Conservation (phyloP, 2,888 invertebrate genomes). For the Pseudococcus longispinus region DNA sequence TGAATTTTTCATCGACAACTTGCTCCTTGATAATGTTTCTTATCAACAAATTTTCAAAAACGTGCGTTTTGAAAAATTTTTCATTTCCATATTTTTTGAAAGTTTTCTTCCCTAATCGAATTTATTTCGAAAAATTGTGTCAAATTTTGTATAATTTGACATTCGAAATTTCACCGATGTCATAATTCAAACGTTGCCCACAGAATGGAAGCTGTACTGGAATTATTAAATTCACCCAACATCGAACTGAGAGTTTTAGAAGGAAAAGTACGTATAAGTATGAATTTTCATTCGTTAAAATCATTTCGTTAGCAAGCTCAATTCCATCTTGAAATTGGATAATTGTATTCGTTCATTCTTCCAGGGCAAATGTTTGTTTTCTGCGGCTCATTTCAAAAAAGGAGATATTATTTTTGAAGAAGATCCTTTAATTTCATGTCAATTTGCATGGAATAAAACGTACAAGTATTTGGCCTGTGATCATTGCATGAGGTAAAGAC, state of each 20-base stretch:
- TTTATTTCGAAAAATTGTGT: neutral
- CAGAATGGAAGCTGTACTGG: neutral
- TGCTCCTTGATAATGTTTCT: neutral
- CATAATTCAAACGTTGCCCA: neutral
- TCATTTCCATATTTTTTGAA: neutral
- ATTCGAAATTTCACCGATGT: neutral
- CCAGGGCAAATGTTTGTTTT: slow-evolving; percentile 85
- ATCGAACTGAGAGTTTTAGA: slow-evolving; percentile 18
- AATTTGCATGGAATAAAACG: slow-evolving; percentile 91
- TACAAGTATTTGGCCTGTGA: slow-evolving; percentile 90
- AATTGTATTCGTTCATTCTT: slow-evolving; percentile 59
- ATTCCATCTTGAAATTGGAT: neutral
- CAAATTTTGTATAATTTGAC: neutral
- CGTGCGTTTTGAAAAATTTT: neutral
- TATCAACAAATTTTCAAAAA: neutral
- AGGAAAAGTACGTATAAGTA: slow-evolving; percentile 19
- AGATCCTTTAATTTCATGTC: slow-evolving; percentile 85
- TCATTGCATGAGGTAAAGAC: slow-evolving; percentile 78
- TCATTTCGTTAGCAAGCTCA: neutral
- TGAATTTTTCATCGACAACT: neutral
- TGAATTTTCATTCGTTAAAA: neutral
- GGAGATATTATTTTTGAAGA: slow-evolving; percentile 87
- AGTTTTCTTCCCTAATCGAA: neutral
- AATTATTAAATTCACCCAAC: slow-evolving; percentile 26
- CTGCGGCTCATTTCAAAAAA: slow-evolving; percentile 71